These are phyloP conservation scores for Zapornia atra DNA, from an alignment of 2,113 vertebrate species.

Conservation along the genomic window DNA sequence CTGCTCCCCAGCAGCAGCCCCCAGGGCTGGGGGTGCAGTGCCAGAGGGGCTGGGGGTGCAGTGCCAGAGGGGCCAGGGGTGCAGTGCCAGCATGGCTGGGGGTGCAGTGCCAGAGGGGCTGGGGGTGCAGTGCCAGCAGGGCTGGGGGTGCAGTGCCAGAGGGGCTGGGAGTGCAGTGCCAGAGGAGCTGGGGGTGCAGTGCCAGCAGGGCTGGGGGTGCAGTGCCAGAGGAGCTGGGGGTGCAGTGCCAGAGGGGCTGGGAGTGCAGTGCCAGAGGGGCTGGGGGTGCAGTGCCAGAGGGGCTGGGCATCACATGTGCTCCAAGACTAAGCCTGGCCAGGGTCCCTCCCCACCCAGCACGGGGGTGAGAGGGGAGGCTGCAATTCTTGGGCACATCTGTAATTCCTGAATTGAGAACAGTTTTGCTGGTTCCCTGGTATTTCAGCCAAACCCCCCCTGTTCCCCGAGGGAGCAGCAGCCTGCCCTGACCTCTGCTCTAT, in stretches of 20 bases:
- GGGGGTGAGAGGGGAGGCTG: not conserved
- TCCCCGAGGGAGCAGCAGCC: not conserved
- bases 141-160: no score
- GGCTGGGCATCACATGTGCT: fast-evolving
- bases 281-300: no score
- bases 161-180: no score
- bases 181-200: no score
- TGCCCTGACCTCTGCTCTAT: constrained; percentile 35
- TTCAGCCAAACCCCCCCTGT: constrained; percentile 17
- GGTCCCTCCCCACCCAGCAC: not conserved
- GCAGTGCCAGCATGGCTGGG: no score
- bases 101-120: not conserved
- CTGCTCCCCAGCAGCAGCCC: not conserved
- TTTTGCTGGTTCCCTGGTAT: not conserved
- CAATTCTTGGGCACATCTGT: not conserved
- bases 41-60: no score
- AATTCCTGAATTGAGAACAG: constrained; percentile 26
- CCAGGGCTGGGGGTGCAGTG: not conserved
- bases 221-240: no score
- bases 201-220: no score
- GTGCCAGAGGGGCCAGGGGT: not conserved
- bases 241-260: no score
- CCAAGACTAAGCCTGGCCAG: not conserved
- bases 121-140: no score
- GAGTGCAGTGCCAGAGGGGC: no score